These are phyloP conservation scores for Diarsia brunnea DNA, from an alignment of 2,888 invertebrate genomes.

Conservation along the genomic window DNA sequence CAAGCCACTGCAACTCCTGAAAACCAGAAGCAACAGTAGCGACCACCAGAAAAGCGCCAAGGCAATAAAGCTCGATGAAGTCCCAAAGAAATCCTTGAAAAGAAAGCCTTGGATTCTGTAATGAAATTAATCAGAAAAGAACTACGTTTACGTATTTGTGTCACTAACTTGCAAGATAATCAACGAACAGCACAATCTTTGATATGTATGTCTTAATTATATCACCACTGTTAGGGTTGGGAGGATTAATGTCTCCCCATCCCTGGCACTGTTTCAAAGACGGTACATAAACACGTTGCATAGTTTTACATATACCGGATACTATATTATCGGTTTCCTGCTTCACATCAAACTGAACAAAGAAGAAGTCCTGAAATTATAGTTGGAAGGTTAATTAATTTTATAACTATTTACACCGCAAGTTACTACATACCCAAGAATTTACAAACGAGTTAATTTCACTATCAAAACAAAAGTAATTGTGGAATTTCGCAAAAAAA, in stretches of 20 bases:
- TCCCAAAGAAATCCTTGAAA: too few species aligned
- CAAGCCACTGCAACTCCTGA: too few species aligned
- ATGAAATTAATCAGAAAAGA: too few species aligned
- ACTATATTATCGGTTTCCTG: conserved; percentile 85
- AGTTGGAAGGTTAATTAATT: not conserved
- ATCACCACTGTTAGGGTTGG: conserved; percentile 83
- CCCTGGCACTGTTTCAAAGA: conserved; percentile 78
- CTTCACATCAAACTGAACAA: conserved; percentile 79
- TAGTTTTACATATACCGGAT: conserved; percentile 82
- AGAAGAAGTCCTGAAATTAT: conserved; percentile 80
- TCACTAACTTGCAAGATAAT: conserved; percentile 86
- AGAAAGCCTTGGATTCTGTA: too few species aligned
- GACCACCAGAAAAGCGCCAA: too few species aligned
- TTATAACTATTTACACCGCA: not conserved
- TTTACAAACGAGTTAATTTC: not conserved
- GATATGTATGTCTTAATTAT: conserved; percentile 83
- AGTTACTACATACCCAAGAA: not conserved
- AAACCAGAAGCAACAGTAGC: too few species aligned
- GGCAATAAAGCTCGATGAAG: too few species aligned
- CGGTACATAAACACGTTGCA: conserved; percentile 80
- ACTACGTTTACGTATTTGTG: too few species aligned
- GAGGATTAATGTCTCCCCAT: conserved; percentile 88
- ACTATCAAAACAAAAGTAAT: not conserved
- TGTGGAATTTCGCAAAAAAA: not conserved
- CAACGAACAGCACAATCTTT: conserved; percentile 85